phyloP scores from a whole-genome alignment of 2,113 vertebrate species.

The Microtus ochrogaster region DNA sequence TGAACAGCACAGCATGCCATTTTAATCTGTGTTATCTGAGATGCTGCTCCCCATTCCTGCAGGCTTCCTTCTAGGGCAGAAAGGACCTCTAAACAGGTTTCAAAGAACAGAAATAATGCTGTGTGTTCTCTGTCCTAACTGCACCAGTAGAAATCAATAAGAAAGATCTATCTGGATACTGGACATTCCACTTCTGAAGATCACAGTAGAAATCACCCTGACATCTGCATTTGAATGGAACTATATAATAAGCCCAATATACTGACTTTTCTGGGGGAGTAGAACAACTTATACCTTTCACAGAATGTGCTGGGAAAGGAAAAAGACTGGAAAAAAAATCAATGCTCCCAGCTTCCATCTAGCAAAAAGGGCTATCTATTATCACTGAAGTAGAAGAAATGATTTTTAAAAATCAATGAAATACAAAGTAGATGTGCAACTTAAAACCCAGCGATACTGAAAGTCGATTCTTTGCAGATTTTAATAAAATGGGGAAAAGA shows the following conservation, averaged over 20 bases:
- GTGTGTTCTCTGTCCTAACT: background rate
- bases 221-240: conserved; percentile 22
- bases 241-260: background rate
- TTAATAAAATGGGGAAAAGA: conserved; percentile 17
- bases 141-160: background rate
- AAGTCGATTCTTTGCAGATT: background rate
- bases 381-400: background rate
- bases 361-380: background rate
- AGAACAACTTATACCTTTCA: conserved; percentile 24
- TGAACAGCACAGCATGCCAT: background rate
- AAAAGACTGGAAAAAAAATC: conserved; percentile 22
- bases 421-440: background rate
- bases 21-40: background rate
- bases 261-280: background rate
- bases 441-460: background rate
- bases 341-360: background rate
- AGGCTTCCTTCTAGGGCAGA: background rate
- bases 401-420: conserved; percentile 25
- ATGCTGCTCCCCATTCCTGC: background rate
- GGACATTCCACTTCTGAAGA: background rate
- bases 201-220: background rate
- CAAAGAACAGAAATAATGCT: background rate
- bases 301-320: background rate
- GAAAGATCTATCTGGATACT: background rate
- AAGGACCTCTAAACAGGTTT: background rate